Conservation (phyloP, 2,888 invertebrate genomes). For the Notodonta ziczac region DNA sequence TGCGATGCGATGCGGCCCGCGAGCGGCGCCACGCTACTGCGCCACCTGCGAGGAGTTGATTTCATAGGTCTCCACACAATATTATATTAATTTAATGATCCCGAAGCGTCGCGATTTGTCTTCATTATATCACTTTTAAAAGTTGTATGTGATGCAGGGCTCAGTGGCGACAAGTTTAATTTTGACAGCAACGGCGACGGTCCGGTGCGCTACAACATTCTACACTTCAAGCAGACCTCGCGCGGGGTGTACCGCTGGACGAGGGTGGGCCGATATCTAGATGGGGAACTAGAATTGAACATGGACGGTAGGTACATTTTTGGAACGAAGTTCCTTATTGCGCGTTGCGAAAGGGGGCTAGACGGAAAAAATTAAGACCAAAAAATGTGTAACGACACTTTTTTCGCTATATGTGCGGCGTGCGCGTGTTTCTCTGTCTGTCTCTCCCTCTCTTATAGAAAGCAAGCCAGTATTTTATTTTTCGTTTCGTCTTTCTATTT, state of each 20-base stretch:
- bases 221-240: constrained; percentile 94
- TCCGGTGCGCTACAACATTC: constrained; percentile 96
- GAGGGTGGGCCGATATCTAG: constrained; percentile 92
- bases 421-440: no score
- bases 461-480: no score
- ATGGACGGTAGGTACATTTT: constrained; percentile 88
- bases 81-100: not conserved
- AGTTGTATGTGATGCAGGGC: constrained; percentile 81
- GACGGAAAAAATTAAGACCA: no score
- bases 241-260: constrained; percentile 92
- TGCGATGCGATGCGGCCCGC: constrained; percentile 95
- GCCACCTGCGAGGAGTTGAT: constrained; percentile 92
- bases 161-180: constrained; percentile 94
- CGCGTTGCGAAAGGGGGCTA: no score
- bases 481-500: no score
- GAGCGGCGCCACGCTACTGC: constrained; percentile 93
- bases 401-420: no score
- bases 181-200: constrained; percentile 96
- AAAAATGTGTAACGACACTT: no score
- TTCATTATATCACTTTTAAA: no score
- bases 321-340: no score
- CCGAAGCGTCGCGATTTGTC: no score
- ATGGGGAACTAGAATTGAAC: constrained; percentile 90
- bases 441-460: no score
- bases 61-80: constrained; percentile 78